Evolutionary conservation across 2,113 vertebrate species (phyloP).

Genomic region (Nerophis ophidion): DNA sequence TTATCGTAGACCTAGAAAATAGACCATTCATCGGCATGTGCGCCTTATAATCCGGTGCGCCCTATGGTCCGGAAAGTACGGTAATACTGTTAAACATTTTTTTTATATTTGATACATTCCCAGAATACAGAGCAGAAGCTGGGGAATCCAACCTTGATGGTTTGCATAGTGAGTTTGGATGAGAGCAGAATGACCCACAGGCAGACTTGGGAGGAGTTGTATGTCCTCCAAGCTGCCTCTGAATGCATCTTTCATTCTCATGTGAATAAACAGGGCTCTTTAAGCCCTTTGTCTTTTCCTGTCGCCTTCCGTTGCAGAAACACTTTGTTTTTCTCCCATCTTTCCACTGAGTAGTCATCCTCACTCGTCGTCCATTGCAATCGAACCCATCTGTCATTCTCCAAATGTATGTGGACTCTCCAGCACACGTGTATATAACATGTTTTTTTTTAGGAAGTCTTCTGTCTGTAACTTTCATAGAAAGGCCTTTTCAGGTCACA

Average conservation of each 20-base stretch:
- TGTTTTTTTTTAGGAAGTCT: too few species aligned
- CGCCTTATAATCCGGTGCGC: too few species aligned
- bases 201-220: slow-evolving; percentile 63
- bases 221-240: slow-evolving; percentile 55
- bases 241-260: slow-evolving; percentile 69
- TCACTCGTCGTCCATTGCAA: slow-evolving; percentile 50
- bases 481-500: slow-evolving; percentile 18
- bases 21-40: too few species aligned
- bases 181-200: slow-evolving; percentile 66
- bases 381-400: slow-evolving; percentile 51
- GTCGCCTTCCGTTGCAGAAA: slow-evolving; percentile 31
- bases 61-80: too few species aligned
- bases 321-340: slow-evolving; percentile 29
- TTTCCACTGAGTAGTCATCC: slow-evolving; percentile 48
- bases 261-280: slow-evolving; percentile 71
- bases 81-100: too few species aligned
- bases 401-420: slow-evolving; percentile 49
- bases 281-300: slow-evolving; percentile 62
- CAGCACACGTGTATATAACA: slow-evolving; percentile 1
- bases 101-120: slow-evolving; percentile 25
- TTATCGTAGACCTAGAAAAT: too few species aligned
- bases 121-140: slow-evolving; percentile 39
- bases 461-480: neutral
- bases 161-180: slow-evolving; percentile 57
- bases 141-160: slow-evolving; percentile 33